Evolutionary conservation across 2,113 vertebrate genomes (phyloP), one percentile per base, ranked within the genome.

Genomic region (Poecile atricapillus): DNA sequence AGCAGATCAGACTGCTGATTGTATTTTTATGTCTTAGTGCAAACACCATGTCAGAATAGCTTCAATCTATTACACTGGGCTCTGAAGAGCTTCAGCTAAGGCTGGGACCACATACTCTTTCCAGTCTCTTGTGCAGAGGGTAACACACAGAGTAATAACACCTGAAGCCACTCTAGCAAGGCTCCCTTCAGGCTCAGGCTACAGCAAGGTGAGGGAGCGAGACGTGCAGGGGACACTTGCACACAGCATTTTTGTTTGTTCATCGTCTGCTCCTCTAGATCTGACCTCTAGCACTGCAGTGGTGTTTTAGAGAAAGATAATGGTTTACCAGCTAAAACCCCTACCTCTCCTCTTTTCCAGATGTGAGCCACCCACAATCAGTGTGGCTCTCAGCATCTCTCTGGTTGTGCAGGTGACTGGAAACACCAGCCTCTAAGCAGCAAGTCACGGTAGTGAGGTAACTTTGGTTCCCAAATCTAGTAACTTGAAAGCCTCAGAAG

Each of bases 191-290:
- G 62, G 20, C 53, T 60, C 44, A 33, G 37, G 37, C 31, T 27
- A 27, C 0, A 0, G 37, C 21, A 67, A 43, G 14, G 31, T 43
- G 37, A 60, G 37, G 18, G 27, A 50, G 37, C 0, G 1, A 59
- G 21, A 37, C 0, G 0, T 44, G 50, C n/a, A 81, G 22, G 3
- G 11, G 24, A 56, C 22, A 7, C 17, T 33, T 58, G n/a, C 23
- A 35, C 76, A 79, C 15, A 62, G 3, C 23, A 28, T 24, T 87
- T 87, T 13, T 53, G 8, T 44, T 65, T 63, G 25, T 4, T 0
- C 24, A 47, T 25, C 22, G 67, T 75, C 56, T 44, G 12, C 41
- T 87, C 24, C 37, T 87, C 31, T 56, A 69, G n/a, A 60, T 53
- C 24, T 39, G 49, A n/a, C 41, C n/a, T 68, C n/a, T 28, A 69